Evolutionary conservation across 2,888 invertebrate genomes (phyloP), one percentile per base, ranked within the genome.

Genomic region (Actias luna): DNA sequence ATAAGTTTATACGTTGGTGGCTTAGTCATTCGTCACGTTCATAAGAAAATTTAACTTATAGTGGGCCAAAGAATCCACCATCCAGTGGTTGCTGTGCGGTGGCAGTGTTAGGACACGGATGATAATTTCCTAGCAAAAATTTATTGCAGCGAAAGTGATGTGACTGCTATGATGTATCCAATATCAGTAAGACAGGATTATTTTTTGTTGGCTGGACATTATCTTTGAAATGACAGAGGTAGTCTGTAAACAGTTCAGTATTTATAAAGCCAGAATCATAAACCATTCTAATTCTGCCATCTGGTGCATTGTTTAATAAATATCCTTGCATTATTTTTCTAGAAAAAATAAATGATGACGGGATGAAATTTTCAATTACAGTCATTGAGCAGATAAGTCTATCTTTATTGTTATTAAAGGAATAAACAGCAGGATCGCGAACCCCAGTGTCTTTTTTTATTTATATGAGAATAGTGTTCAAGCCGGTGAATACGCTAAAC

Each of bases 101-200:
- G 67, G 67, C 2, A 69, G 58, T 27, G 67, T 65, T 10, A 67
- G 64, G 61, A 65, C 39, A 16, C 52, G 42, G 39, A 67, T 69
- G 64, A 58, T 5, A 57, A 67, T 65, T 12, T 66, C 52, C 22
- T 63, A 60, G 62, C 58, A 64, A 65, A 60, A 71, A 31, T 58
- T 36, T 27, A 66, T 55, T 57, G 66, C 65, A 35, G 59, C 59
- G 27, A 74, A 42, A 36, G 63, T 62, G 35, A 64, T 65, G 59
- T 75, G 74, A 25, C 65, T 63, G 7, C 60, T 50, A 60, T 75
- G 69, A 60, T 74, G n/a, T 73, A 60, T 76, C 76, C 50, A 76
- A 58, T 31, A 74, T 68, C 10, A 77, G 62, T 31, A 79, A 64
- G 5, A 77, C 70, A 18, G 74, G 77, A 58, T 71, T 58, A 25